Conservation (phyloP, 2,113 vertebrate species). For the Ophthalmotilapia sp. region DNA sequence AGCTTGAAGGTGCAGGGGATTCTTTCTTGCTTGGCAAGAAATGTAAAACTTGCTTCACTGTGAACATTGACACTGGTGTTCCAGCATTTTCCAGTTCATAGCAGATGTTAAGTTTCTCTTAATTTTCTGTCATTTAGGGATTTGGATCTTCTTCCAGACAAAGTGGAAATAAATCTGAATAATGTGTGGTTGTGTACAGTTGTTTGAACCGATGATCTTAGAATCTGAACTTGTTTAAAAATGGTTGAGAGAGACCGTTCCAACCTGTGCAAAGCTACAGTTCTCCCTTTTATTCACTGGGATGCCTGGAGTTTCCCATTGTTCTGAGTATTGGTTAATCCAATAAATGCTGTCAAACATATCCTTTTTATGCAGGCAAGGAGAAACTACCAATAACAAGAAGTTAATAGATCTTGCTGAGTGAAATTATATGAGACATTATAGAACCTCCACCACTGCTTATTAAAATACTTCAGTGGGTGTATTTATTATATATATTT, state of each 20-base stretch:
- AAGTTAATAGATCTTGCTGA: background rate
- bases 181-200: background rate
- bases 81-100: background rate
- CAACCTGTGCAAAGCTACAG: background rate
- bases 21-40: background rate
- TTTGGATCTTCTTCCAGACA: background rate
- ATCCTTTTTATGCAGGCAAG: background rate
- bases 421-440: background rate
- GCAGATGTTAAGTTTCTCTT: accelerated
- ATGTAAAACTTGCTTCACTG: background rate
- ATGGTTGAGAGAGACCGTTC: background rate
- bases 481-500: background rate
- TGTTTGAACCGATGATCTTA: background rate
- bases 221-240: background rate
- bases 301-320: background rate
- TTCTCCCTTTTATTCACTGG: background rate
- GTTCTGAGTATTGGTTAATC: background rate
- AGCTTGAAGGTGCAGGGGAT: background rate
- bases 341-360: background rate
- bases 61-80: background rate
- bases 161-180: background rate
- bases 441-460: background rate
- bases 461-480: background rate
- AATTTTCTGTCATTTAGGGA: background rate
- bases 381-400: background rate